Evolutionary conservation across 2,797 vertebrate genomes (phyloP).

Genomic region (Eulemur coronatus): DNA sequence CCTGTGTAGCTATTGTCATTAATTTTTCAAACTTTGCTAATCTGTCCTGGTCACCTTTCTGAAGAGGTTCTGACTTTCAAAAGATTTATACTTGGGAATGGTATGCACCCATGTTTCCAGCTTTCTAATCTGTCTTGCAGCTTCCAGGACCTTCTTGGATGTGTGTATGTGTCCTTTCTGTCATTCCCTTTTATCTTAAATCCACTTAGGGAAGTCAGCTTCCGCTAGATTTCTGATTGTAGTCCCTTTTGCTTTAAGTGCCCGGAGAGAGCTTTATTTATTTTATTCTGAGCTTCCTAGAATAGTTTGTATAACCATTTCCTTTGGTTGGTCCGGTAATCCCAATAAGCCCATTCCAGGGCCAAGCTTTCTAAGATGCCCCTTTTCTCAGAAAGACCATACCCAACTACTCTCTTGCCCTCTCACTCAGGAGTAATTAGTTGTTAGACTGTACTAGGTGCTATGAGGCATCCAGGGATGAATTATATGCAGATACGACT

Average conservation of each 20-base stretch:
- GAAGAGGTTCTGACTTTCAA: slow-evolving; percentile 7
- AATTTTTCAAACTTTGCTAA: background rate
- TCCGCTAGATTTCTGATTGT: slow-evolving; percentile 20
- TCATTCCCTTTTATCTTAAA: background rate
- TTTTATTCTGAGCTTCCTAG: slow-evolving; percentile 4
- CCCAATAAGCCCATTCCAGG: background rate
- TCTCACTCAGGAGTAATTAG: background rate
- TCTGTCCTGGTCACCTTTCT: slow-evolving; percentile 36
- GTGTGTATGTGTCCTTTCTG: background rate
- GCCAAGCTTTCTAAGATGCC: background rate
- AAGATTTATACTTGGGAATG: background rate
- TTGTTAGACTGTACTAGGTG: background rate
- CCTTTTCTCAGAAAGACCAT: slow-evolving; percentile 2
- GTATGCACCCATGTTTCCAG: background rate
- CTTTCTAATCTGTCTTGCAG: background rate
- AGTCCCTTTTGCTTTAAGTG: slow-evolving; percentile 11
- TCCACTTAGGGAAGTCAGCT: background rate
- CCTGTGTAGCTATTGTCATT: background rate
- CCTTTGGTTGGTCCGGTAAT: background rate
- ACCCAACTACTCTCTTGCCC: background rate
- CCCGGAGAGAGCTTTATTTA: background rate
- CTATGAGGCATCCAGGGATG: slow-evolving; percentile 16
- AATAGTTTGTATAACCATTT: slow-evolving; percentile 2
- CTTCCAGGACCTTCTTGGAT: background rate
- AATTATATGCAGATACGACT: background rate